Conservation (phyloP, 2,113 vertebrate species). For the Melanerpes aurifrons region DNA sequence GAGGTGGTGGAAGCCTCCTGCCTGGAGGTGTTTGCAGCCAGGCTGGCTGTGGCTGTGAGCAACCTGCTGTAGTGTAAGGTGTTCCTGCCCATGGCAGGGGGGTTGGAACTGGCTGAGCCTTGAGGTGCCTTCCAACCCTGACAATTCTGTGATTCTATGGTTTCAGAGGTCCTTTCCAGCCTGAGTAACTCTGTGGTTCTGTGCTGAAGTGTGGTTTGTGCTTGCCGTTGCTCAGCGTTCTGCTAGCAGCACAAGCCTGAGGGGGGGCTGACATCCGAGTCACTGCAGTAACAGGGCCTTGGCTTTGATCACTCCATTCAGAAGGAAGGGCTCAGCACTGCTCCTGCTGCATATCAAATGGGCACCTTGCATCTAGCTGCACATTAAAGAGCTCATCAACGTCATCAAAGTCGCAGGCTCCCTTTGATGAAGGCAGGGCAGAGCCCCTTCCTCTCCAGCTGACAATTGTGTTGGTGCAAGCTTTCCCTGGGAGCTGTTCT, state of each 20-base stretch:
- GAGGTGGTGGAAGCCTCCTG: too few relatives aligned
- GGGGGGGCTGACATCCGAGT: background rate
- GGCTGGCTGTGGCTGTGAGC: too few relatives aligned
- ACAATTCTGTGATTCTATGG: too few relatives aligned
- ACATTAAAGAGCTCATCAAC: conserved; percentile 21
- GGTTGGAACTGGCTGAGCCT: too few relatives aligned
- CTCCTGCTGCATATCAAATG: conserved; percentile 34
- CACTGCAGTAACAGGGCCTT: background rate
- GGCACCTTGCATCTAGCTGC: background rate
- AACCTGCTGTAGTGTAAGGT: too few relatives aligned
- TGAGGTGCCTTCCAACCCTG: too few relatives aligned
- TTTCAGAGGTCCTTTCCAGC: too few relatives aligned
- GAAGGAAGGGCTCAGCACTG: background rate
- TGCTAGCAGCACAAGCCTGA: background rate
- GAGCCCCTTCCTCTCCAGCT: background rate
- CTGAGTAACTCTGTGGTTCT: too few relatives aligned
- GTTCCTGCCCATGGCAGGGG: too few relatives aligned
- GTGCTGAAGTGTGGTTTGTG: background rate
- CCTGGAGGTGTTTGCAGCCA: too few relatives aligned
- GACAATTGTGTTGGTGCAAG: background rate
- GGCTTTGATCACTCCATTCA: conserved; percentile 41
- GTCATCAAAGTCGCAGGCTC: background rate
- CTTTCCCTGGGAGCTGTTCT: background rate
- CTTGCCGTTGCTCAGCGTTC: background rate
- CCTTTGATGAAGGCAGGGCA: conserved; percentile 23